Evolutionary conservation across 2,113 vertebrate genomes (phyloP).

Genomic region (Tupaia chinensis): DNA sequence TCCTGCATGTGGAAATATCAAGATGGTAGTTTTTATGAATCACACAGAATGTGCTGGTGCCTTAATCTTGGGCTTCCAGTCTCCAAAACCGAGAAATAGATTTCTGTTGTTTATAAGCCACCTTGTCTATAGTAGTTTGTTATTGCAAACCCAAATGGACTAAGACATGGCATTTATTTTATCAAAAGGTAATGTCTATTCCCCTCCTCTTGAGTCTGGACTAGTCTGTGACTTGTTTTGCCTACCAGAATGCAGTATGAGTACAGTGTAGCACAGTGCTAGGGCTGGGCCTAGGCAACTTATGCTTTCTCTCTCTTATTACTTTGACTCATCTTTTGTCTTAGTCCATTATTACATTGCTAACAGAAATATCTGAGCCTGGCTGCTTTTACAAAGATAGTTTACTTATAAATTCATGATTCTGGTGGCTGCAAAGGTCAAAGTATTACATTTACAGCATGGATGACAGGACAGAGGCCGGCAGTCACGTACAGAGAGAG

Average conservation of each 20-base stretch:
- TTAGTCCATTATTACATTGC: too few relatives aligned
- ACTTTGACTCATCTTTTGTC: not conserved
- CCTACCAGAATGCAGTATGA: not conserved
- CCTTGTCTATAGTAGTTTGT: not conserved
- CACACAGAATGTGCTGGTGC: not conserved
- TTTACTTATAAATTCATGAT: too few relatives aligned
- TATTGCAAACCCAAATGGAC: not conserved
- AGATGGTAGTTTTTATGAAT: not conserved
- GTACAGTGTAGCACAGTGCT: not conserved
- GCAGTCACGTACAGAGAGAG: too few relatives aligned
- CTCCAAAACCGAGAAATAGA: not conserved
- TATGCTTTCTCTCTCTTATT: not conserved
- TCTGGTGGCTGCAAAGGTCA: too few relatives aligned
- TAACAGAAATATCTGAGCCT: too few relatives aligned
- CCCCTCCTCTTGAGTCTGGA: not conserved
- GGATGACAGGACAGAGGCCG: too few relatives aligned
- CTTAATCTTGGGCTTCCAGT: not conserved
- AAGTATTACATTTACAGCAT: too few relatives aligned
- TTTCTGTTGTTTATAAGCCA: not conserved
- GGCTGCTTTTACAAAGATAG: too few relatives aligned
- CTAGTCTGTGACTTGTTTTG: not conserved
- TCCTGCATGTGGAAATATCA: not conserved
- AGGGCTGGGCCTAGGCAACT: not conserved
- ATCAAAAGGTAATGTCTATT: not conserved
- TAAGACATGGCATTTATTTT: not conserved